These are phyloP conservation scores for Caenorhabditis angaria DNA, from an alignment of 2,888 invertebrate species.

Conservation along the genomic window DNA sequence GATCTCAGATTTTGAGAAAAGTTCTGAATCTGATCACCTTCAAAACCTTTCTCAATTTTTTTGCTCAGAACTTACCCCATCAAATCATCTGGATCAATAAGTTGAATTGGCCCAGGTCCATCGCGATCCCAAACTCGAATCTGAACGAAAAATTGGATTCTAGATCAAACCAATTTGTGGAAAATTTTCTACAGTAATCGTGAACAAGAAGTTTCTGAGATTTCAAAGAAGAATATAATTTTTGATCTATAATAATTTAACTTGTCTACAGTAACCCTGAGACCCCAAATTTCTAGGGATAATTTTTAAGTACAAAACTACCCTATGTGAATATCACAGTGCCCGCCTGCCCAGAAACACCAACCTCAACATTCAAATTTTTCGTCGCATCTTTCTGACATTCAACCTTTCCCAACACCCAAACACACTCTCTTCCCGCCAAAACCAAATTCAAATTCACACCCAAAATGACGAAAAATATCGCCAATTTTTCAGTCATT, in stretches of 20 bases:
- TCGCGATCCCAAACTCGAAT: slow-evolving; percentile 67
- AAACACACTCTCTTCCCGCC: slow-evolving; percentile 63
- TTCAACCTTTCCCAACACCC: slow-evolving; percentile 64
- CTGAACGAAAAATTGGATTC: slow-evolving; percentile 40
- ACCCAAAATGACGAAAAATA: neutral
- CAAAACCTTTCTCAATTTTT: neutral
- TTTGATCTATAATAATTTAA: no score
- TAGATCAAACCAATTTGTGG: no score
- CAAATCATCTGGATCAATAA: slow-evolving; percentile 70
- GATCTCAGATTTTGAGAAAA: no score
- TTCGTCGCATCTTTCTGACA: slow-evolving; percentile 64
- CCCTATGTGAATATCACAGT: neutral
- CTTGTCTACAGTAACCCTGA: no score
- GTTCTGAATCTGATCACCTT: no score
- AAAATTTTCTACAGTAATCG: no score
- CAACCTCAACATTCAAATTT: slow-evolving; percentile 70
- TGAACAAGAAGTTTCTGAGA: neutral
- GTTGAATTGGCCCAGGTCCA: slow-evolving; percentile 55
- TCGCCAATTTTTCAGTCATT: neutral
- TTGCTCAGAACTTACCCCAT: slow-evolving; percentile 61
- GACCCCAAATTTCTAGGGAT: no score
- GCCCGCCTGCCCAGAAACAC: no score
- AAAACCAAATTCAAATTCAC: no score
- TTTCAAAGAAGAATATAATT: no score
- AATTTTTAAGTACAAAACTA: neutral